Evolutionary conservation across 2,113 vertebrate genomes (phyloP), one percentile per base, ranked within the genome.

Genomic region (Saguinus midas): DNA sequence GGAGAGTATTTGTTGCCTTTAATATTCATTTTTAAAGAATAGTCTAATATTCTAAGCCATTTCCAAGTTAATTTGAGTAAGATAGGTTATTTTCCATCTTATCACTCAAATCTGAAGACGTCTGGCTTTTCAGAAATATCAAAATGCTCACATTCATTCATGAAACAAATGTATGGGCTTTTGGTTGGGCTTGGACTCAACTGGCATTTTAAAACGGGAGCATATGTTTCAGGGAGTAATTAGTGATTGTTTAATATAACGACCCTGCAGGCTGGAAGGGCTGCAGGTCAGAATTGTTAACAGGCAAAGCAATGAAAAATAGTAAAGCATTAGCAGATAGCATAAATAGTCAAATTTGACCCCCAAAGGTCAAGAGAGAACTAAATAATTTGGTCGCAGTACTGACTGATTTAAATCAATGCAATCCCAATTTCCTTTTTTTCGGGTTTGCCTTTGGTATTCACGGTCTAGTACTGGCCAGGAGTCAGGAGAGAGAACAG

Each of bases 331-430:
- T 98, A 98, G 97, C 98, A 99, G 98, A 99, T 99, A 98, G 98
- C 98, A 98, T 98, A 99, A 99, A 98, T 98, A 99, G 98, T 98
- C 98, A 98, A 98, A 98, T 95, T 40, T 99, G 98, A 99, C 99
- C 99, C 90, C 96, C 37, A 97, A 78, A 98, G 99, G 99, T 99
- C 99, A 99, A 83, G 96, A 97, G 97, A 98, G 98, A 99, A 96
- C 98, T 98, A 99, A 99, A 98, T 98, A 99, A 98, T 99, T 98
- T 98, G 98, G 98, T 98, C 98, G 98, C 98, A 98, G 98, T 97
- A 96, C 98, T 98, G 98, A 96, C 98, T 98, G 98, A 99, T 98
- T 99, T 98, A 98, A 98, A 98, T 98, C 98, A 98, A 98, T 97
- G 98, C 97, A 95, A 98, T 96, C 97, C 97, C 97, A 98, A 98